Percentiles rank a stretch among this genome's conserved stretches.
phyloP scores from a whole-genome alignment of 2,113 vertebrate genomes.

The Cricetomys ansorgei region DNA sequence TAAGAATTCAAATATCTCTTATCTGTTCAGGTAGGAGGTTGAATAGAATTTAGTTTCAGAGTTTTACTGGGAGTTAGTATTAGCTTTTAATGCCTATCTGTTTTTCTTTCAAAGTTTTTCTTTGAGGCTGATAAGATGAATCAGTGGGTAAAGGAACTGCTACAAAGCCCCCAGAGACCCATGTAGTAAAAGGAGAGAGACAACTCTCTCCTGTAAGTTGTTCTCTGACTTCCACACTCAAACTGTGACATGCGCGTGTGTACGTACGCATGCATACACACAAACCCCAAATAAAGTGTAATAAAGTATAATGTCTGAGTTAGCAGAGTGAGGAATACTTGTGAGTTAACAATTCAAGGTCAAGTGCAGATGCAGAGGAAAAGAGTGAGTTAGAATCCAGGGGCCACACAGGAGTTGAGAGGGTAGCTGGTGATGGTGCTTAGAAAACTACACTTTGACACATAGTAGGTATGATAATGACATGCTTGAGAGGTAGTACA shows the following conservation, averaged over 20 bases:
- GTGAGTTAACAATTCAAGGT: background rate
- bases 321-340: background rate
- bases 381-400: background rate
- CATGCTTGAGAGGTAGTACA: background rate
- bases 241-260: background rate
- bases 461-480: background rate
- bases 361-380: background rate
- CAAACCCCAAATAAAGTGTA: background rate
- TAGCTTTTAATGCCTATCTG: background rate
- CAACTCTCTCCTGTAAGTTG: background rate
- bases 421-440: background rate
- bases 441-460: background rate
- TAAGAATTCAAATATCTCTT: background rate
- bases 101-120: background rate
- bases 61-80: background rate
- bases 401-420: background rate
- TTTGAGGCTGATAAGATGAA: background rate
- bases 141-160: background rate
- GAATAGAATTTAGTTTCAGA: slow-evolving; percentile 22
- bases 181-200: background rate
- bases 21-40: background rate
- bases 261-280: no score
- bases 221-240: background rate
- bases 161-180: no score
- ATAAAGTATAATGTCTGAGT: background rate